These are phyloP conservation scores for Dendroctonus valens DNA, from an alignment of 1,140 invertebrate genomes.

Conservation along the genomic window DNA sequence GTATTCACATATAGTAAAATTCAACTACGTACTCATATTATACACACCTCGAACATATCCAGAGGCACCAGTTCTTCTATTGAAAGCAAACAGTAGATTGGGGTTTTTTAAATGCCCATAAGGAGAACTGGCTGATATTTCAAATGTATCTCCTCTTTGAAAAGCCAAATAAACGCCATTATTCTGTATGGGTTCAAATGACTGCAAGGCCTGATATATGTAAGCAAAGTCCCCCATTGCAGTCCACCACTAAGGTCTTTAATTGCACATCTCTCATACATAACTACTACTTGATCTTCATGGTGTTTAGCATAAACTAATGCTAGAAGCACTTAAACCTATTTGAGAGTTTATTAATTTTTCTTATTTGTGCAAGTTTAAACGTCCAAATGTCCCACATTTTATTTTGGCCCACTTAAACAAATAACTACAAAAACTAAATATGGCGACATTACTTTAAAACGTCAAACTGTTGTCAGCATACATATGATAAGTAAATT, in stretches of 20 bases:
- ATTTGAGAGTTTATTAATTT: conserved; percentile 5
- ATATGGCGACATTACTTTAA: conserved; percentile 26
- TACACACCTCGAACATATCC: conserved; percentile 44
- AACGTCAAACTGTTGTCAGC: conserved; percentile 14
- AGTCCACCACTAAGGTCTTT: conserved; percentile 34
- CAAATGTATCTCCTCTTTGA: conserved; percentile 44
- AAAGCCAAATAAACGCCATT: conserved; percentile 37
- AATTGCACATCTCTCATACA: conserved; percentile 36
- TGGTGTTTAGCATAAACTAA: conserved; percentile 15
- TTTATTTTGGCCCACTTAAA: conserved; percentile 30
- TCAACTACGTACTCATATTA: neutral
- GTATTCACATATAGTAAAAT: too few species aligned
- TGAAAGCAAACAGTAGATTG: conserved; percentile 37
- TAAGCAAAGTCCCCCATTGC: conserved; percentile 44
- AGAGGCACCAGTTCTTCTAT: conserved; percentile 40
- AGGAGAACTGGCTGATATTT: conserved; percentile 33
- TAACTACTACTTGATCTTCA: conserved; percentile 30
- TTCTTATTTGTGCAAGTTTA: conserved; percentile 2
- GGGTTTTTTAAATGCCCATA: conserved; percentile 24
- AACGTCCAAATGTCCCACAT: conserved; percentile 26
- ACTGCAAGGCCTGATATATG: conserved; percentile 43
- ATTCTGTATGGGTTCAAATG: conserved; percentile 37
- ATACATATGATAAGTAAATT: too few species aligned
- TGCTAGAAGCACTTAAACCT: conserved; percentile 18
- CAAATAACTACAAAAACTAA: conserved; percentile 25